Percentiles rank a stretch among this genome's conserved stretches.
phyloP scores from a whole-genome alignment of 2,113 vertebrate species.

The Odocoileus virginianus region DNA sequence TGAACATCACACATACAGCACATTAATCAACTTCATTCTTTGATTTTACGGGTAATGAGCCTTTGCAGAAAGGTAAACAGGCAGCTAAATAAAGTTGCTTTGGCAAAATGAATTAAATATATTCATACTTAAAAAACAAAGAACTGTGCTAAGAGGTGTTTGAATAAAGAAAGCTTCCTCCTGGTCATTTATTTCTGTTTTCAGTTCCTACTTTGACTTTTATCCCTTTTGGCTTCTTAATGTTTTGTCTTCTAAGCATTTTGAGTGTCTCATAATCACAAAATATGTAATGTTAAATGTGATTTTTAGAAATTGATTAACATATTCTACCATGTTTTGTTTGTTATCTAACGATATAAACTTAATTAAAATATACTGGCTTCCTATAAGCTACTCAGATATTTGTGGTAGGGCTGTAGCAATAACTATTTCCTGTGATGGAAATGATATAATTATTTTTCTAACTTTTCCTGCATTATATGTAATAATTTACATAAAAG shows the following conservation, averaged over 20 bases:
- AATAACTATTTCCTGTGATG: background rate
- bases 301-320: conserved; percentile 45
- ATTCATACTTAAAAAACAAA: conserved; percentile 37
- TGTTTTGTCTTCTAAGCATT: background rate
- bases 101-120: conserved; percentile 78
- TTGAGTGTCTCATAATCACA: conserved; percentile 28
- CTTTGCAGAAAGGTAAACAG: conserved; percentile 85
- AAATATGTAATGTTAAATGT: conserved; percentile 30
- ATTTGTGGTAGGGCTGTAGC: background rate
- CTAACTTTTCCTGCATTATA: background rate
- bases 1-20: conserved; percentile 84
- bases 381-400: background rate
- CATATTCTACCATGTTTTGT: conserved; percentile 46
- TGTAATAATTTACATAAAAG: background rate
- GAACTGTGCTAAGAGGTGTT: conserved; percentile 47
- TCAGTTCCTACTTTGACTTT: conserved; percentile 32
- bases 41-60: conserved; percentile 86
- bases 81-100: conserved; percentile 85
- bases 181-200: conserved; percentile 33
- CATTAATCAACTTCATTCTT: conserved; percentile 89
- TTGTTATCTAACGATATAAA: background rate
- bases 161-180: conserved; percentile 43
- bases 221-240: background rate
- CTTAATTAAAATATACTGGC: conserved; percentile 20
- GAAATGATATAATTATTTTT: background rate